Evolutionary conservation across 2,888 invertebrate genomes (phyloP).

Genomic region (Rosalia funebris): DNA sequence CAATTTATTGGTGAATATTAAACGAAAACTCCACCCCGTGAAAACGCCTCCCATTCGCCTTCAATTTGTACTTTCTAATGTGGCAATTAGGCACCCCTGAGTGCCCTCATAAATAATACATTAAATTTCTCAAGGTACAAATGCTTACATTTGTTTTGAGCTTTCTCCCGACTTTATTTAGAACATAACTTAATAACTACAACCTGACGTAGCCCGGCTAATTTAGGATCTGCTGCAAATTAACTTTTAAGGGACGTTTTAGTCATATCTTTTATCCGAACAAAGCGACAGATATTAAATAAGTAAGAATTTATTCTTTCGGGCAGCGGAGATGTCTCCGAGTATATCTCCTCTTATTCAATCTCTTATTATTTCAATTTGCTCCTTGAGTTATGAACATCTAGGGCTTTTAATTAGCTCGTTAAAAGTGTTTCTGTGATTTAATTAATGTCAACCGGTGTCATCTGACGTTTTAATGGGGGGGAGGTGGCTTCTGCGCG

Average conservation of each 20-base stretch:
- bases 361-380: constrained; percentile 15
- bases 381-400: constrained; percentile 12
- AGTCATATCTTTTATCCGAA: constrained; percentile 3
- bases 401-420: constrained; percentile 24
- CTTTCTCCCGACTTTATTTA: constrained; percentile 8
- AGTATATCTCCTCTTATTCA: background rate
- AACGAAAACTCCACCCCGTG: too few relatives aligned
- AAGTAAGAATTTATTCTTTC: constrained; percentile 13
- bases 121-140: constrained; percentile 19
- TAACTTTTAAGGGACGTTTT: constrained; percentile 3
- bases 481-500: constrained; percentile 3
- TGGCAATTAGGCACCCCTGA: constrained; percentile 17
- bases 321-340: background rate
- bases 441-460: constrained; percentile 20
- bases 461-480: constrained; percentile 22
- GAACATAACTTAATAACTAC: constrained; percentile 11
- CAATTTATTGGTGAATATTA: too few relatives aligned
- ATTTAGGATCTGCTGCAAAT: constrained; percentile 11
- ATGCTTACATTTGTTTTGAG: constrained; percentile 22
- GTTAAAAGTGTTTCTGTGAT: constrained; percentile 22
- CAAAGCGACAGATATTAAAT: constrained; percentile 12
- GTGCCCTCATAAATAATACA: constrained; percentile 20
- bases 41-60: background rate
- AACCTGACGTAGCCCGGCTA: constrained; percentile 5
- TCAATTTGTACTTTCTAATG: constrained; percentile 1